These are phyloP conservation scores for Amphipyra berbera DNA, from an alignment of 2,888 invertebrate genomes.

Conservation along the genomic window DNA sequence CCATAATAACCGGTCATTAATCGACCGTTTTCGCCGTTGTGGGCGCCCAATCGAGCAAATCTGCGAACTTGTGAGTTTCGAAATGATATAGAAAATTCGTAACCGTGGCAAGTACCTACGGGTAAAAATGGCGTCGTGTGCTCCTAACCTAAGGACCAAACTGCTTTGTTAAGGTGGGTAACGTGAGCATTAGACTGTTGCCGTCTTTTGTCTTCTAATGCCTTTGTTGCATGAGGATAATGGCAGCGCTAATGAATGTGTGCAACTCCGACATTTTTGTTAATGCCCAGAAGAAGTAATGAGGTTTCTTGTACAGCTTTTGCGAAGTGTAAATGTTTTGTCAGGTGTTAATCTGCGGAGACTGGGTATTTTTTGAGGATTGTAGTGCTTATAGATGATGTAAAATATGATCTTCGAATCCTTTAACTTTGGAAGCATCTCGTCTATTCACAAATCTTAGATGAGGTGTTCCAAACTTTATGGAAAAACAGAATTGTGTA, in stretches of 20 bases:
- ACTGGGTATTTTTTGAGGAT: not conserved
- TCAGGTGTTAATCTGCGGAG: not conserved
- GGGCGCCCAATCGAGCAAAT: too few species aligned
- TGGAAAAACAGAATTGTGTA: too few species aligned
- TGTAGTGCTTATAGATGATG: not conserved
- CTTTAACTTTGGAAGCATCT: not conserved
- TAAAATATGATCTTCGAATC: too few species aligned
- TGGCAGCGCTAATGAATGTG: conserved; percentile 35
- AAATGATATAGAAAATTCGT: too few species aligned
- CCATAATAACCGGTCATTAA: too few species aligned
- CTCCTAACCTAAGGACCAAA: not conserved
- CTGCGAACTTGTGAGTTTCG: too few species aligned
- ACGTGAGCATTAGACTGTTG: conserved; percentile 8
- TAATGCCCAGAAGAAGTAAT: conserved; percentile 29
- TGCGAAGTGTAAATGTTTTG: not conserved
- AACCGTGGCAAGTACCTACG: too few species aligned
- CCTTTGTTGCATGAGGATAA: conserved; percentile 43
- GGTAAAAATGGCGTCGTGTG: not conserved
- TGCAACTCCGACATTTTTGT: conserved; percentile 31
- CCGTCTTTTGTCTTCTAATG: conserved; percentile 43
- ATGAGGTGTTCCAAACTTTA: too few species aligned
- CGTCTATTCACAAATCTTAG: not conserved
- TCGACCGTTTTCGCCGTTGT: too few species aligned
- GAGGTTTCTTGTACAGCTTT: conserved; percentile 18
- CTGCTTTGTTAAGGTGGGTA: conserved; percentile 7